Evolutionary conservation across 2,888 invertebrate species (phyloP), one percentile per base, ranked within the genome.

Genomic region (Subacronicta megacephala): DNA sequence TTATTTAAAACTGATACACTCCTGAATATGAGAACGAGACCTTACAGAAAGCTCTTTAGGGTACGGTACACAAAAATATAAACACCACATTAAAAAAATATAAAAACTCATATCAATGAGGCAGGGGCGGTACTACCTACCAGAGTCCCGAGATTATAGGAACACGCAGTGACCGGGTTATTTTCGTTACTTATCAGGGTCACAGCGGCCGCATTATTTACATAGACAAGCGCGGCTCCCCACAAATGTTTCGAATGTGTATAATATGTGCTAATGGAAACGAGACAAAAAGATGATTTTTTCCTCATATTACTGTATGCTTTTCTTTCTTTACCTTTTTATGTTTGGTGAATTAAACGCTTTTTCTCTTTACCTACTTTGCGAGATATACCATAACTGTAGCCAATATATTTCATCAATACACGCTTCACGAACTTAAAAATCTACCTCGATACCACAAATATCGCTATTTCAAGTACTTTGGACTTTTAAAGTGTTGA

Each of bases 121-220:
- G 72, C 75, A 76, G 62, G 46, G 35, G 52, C 62, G 10, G 23
- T 52, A 62, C 63, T 80, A 82, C 76, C 63, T 80, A 82, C 84
- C 83, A 69, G 84, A 84, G 83, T 85, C 84, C 83, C 70, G 84
- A 84, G 83, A 85, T 85, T 82, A 84, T 82, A 85, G 83, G 72
- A 83, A 78, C 71, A 79, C 80, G 79, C 76, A 68, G 76, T 81
- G 82, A 82, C 81, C 83, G 87, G 81, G 90, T 89, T 92, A 92
- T 92, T 92, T 92, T 87, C 72, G 92, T 88, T 85, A 81, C 80
- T 83, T 87, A 91, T 90, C 92, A 92, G 89, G 91, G 92, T 90
- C 90, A 77, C 53, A 49, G 66, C 77, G 77, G 62, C 68, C 76
- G 76, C 65, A 77, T 74, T 82, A 83, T 83, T 80, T 80, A 79